These are phyloP conservation scores for Acanthaster planci DNA, from an alignment of 35 echinoderm and acorn worm genomes.

Conservation along the genomic window DNA sequence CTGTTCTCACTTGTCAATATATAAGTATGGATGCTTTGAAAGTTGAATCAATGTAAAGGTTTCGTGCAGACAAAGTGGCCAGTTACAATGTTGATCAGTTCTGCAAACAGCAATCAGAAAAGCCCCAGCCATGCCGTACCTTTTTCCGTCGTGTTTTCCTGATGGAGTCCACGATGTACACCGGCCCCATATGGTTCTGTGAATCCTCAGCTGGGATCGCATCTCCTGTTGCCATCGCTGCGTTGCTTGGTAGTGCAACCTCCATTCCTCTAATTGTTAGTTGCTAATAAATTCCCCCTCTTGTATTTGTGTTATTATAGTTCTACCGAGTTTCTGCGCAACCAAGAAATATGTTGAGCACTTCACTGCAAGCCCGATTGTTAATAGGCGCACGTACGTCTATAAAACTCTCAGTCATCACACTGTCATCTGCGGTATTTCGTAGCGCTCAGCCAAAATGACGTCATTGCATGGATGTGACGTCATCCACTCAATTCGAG, in stretches of 20 bases:
- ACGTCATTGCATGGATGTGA: constrained; percentile 13
- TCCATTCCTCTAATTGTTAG: constrained; percentile 2
- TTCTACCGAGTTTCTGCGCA: neutral
- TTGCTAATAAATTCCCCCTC: neutral
- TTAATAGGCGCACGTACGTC: neutral
- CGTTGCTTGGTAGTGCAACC: neutral
- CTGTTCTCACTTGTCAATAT: too few species aligned
- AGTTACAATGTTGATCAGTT: too few species aligned
- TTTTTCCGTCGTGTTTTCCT: constrained; percentile 70
- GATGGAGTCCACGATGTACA: constrained; percentile 79
- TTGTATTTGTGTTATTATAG: neutral
- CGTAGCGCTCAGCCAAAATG: neutral
- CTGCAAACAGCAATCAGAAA: too few species aligned
- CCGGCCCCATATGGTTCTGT: constrained; percentile 20
- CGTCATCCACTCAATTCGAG: neutral
- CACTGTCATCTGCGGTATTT: neutral
- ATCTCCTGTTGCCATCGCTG: neutral
- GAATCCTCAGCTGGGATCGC: neutral
- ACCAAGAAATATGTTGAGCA: neutral
- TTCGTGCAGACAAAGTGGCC: too few species aligned
- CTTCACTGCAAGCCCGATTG: neutral
- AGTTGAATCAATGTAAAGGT: too few species aligned
- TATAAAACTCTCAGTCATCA: neutral
- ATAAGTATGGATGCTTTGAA: too few species aligned
- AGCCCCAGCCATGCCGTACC: too few species aligned